Evolutionary conservation across 2,888 invertebrate genomes (phyloP).

Genomic region (Dicycla oo): DNA sequence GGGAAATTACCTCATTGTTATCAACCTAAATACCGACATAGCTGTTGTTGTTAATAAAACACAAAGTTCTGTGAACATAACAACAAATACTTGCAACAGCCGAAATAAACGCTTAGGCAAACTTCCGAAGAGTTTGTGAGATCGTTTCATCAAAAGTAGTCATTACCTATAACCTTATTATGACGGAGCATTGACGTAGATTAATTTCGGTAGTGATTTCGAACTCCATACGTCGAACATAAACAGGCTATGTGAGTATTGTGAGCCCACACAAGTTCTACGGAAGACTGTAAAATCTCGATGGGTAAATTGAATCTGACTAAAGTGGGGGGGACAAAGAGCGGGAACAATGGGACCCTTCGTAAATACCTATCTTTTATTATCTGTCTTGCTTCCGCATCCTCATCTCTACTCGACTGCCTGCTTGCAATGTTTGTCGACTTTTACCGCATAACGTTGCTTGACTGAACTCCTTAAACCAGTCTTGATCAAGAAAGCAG

Average conservation of each 20-base stretch:
- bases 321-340: conserved; percentile 72
- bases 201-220: conserved; percentile 10
- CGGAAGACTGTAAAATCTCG: conserved; percentile 69
- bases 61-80: conserved; percentile 24
- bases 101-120: conserved; percentile 30
- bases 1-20: conserved; percentile 13
- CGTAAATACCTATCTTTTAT: conserved; percentile 80
- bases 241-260: conserved; percentile 35
- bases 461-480: conserved; percentile 44
- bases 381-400: conserved; percentile 71
- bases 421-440: conserved; percentile 66
- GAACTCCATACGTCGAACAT: conserved; percentile 25
- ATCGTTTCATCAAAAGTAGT: conserved; percentile 25
- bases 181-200: neutral
- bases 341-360: conserved; percentile 74
- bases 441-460: conserved; percentile 64
- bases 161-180: conserved; percentile 8
- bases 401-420: conserved; percentile 55
- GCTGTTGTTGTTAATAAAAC: conserved; percentile 31
- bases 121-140: conserved; percentile 24
- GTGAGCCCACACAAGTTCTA: conserved; percentile 59
- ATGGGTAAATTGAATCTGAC: conserved; percentile 71
- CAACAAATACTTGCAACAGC: conserved; percentile 17
- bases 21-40: conserved; percentile 5
- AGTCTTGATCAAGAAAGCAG: conserved; percentile 44